These are phyloP conservation scores for Orbicella faveolata DNA, from an alignment of 64 coral and sea anemone genomes.

Conservation along the genomic window DNA sequence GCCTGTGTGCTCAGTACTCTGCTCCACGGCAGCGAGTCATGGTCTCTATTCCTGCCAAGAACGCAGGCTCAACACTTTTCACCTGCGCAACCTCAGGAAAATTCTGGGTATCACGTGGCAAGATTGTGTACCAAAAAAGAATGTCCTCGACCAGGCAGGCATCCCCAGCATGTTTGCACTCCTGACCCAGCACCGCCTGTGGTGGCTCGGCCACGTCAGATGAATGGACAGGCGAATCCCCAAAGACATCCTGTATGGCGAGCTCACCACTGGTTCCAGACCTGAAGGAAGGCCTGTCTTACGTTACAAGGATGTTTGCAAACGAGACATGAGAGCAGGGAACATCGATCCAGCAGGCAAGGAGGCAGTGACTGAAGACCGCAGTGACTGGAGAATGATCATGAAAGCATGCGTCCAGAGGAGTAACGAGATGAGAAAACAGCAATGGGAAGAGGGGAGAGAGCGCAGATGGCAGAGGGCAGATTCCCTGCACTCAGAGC, in stretches of 20 bases:
- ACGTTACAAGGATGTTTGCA: not conserved
- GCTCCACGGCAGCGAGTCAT: constrained; percentile 15
- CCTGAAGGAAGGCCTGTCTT: not conserved
- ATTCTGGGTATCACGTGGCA: not conserved
- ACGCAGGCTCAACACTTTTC: not conserved
- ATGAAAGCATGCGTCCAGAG: too few relatives aligned
- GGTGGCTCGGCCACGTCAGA: not conserved
- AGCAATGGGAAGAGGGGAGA: too few relatives aligned
- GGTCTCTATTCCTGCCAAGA: constrained; percentile 20
- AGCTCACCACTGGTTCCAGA: not conserved
- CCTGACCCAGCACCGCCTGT: not conserved
- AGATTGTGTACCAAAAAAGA: not conserved
- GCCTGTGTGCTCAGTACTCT: constrained; percentile 16
- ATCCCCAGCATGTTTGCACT: not conserved
- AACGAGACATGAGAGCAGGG: not conserved
- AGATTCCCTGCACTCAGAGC: too few relatives aligned
- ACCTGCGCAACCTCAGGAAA: not conserved
- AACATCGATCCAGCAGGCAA: not conserved
- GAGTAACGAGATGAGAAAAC: too few relatives aligned
- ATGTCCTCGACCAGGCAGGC: not conserved
- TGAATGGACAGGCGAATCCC: not conserved
- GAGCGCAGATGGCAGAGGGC: too few relatives aligned
- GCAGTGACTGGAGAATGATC: not conserved
- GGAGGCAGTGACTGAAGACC: not conserved
- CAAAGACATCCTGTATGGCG: not conserved